Evolutionary conservation across 2,888 invertebrate species (phyloP), one percentile per base, ranked within the genome.

Genomic region (Lasioglossum morio): DNA sequence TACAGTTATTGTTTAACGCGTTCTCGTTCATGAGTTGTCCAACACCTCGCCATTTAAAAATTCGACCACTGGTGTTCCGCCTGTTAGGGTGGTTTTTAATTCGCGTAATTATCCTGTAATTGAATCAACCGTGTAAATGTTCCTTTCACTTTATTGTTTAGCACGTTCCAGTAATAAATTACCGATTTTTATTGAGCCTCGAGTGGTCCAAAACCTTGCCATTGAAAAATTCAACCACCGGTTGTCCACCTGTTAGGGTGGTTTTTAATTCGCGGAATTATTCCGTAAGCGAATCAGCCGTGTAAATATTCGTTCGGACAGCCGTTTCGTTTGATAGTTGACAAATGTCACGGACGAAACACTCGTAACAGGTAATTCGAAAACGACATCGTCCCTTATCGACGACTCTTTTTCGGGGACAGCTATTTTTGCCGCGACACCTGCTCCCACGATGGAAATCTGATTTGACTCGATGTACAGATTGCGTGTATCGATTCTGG

Each of bases 341-440:
- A 72, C 60, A 81, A 75, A 70, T 74, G 27, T 74, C 30, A 34
- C 12, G 23, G 30, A 43, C 40, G 69, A 60, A 79, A 43, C 53
- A 23, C 75, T 79, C 23, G 30, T 66, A 84, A 53, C 72, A 84
- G 85, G 85, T 85, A 85, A 85, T 76, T 43, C 57, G 30, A 37
- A 37, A 34, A 37, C 72, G 46, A 43, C 48, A n/a, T 27, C 12
- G 37, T 69, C 37, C 23, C 37, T 69, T 34, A 69, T 69, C 69
- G 69, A 23, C 1, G 34, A 10, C 34, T 40, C 30, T 69, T 69
- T 66, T 19, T 34, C 30, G n/a, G n/a, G 46, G 46, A 46, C 79
- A 79, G 46, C 37, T 48, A 76, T 72, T 85, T 80, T 66, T 85
- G 43, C 74, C 63, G 0, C 60, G 40, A 60, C 48, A 12, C 34